Conservation (phyloP, 1,140 invertebrate genomes). For the Aphelinus certus region DNA sequence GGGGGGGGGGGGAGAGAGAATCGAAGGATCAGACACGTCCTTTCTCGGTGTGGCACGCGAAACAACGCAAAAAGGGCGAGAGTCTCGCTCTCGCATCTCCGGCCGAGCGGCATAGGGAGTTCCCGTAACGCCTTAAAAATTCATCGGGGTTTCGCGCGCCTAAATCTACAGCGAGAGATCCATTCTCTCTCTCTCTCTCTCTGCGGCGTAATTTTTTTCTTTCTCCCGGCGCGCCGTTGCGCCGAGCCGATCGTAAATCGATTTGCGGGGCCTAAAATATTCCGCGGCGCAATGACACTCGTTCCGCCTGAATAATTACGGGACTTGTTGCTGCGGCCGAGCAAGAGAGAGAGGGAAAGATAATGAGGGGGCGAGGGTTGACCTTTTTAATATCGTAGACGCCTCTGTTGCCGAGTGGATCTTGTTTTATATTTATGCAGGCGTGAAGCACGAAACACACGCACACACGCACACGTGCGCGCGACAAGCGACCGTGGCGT, state of each 20-base stretch:
- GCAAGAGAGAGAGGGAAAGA: background rate
- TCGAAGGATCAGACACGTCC: constrained; percentile 27
- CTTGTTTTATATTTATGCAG: constrained; percentile 21
- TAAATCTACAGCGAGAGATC: constrained; percentile 47
- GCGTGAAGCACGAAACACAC: background rate
- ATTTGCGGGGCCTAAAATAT: constrained; percentile 44
- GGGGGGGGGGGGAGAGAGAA: constrained; percentile 6
- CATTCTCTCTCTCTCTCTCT: constrained; percentile 46
- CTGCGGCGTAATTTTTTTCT: constrained; percentile 40
- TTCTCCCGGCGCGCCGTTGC: constrained; percentile 39
- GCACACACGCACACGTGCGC: too few species aligned
- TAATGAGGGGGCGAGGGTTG: constrained; percentile 4
- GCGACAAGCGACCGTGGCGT: constrained; percentile 2
- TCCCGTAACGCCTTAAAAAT: constrained; percentile 47
- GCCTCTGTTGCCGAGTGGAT: background rate
- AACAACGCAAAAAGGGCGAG: constrained; percentile 40
- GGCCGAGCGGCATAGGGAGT: constrained; percentile 39
- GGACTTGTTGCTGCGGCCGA: constrained; percentile 22
- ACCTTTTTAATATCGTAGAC: constrained; percentile 34
- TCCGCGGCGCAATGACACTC: constrained; percentile 41
- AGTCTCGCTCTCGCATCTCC: background rate
- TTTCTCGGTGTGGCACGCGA: constrained; percentile 19
- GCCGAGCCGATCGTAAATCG: constrained; percentile 46
- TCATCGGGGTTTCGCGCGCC: constrained; percentile 47
- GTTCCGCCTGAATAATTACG: constrained; percentile 30